phyloP scores from a whole-genome alignment of 2,797 vertebrate species.

The Echeneis naucrates region DNA sequence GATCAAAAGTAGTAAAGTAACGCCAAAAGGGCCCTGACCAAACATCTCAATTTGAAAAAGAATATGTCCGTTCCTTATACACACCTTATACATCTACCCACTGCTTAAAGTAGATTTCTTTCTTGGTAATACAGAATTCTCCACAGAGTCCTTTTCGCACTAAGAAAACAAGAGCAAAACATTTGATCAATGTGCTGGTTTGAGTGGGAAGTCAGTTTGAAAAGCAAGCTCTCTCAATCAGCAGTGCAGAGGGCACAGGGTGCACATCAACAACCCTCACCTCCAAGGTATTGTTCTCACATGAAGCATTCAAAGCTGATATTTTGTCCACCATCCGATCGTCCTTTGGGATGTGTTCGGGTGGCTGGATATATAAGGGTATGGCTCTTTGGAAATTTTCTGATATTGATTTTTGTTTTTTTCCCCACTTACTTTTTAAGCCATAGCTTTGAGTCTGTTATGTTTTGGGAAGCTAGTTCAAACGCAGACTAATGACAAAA shows the following conservation, averaged over 20 bases:
- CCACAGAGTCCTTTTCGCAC: constrained; percentile 37
- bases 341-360: constrained; percentile 34
- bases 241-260: constrained; percentile 10
- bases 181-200: constrained; percentile 45
- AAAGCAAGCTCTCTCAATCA: constrained; percentile 55
- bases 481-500: constrained; percentile 44
- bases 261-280: constrained; percentile 37
- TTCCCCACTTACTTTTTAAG: constrained; percentile 13
- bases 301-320: constrained; percentile 30
- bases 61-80: too few relatives aligned
- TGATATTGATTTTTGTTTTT: constrained; percentile 46
- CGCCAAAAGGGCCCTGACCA: too few relatives aligned
- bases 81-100: too few relatives aligned
- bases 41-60: too few relatives aligned
- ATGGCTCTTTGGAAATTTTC: constrained; percentile 59
- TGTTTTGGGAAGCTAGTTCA: constrained; percentile 14
- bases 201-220: constrained; percentile 49
- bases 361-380: constrained; percentile 41
- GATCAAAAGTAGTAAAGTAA: too few relatives aligned
- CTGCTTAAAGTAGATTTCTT: too few relatives aligned
- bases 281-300: constrained; percentile 25
- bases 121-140: neutral
- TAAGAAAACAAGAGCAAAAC: constrained; percentile 46
- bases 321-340: constrained; percentile 26
- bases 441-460: constrained; percentile 21